phyloP scores from a whole-genome alignment of 92 coral and sea anemone genomes.

The Plumapathes pennacea region DNA sequence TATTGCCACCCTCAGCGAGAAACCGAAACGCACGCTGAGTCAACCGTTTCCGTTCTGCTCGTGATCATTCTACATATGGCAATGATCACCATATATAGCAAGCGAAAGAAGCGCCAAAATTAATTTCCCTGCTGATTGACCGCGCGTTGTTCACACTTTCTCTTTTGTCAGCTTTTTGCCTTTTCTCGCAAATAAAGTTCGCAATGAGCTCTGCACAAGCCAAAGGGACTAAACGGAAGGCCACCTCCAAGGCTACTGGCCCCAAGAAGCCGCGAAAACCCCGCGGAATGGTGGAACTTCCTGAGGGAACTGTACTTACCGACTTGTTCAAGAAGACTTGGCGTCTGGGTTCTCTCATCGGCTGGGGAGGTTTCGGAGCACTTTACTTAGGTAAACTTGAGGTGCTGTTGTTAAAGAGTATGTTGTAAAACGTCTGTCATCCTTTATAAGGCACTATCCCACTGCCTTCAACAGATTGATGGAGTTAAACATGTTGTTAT shows the following conservation, averaged over 20 bases:
- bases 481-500: no score
- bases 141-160: no score
- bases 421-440: background rate
- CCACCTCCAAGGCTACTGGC: slow-evolving; percentile 45
- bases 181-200: background rate
- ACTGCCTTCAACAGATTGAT: no score
- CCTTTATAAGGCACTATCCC: no score
- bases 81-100: no score
- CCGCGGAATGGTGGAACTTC: slow-evolving; percentile 86
- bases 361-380: slow-evolving; percentile 99
- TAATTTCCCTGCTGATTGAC: no score
- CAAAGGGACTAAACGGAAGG: slow-evolving; percentile 48
- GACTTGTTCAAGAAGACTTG: slow-evolving; percentile 84
- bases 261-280: slow-evolving; percentile 82
- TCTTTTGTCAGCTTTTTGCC: no score
- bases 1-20: no score
- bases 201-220: slow-evolving; percentile 71
- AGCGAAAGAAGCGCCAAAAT: no score
- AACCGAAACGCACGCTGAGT: no score
- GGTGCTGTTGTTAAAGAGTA: background rate
- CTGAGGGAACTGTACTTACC: slow-evolving; percentile 67
- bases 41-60: no score
- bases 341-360: slow-evolving; percentile 81
- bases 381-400: slow-evolving; percentile 82
- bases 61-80: no score